Percentiles rank a stretch among this genome's conserved stretches.
Evolutionary conservation across 2,113 vertebrate genomes (phyloP).

Genomic region (Strix uralensis): DNA sequence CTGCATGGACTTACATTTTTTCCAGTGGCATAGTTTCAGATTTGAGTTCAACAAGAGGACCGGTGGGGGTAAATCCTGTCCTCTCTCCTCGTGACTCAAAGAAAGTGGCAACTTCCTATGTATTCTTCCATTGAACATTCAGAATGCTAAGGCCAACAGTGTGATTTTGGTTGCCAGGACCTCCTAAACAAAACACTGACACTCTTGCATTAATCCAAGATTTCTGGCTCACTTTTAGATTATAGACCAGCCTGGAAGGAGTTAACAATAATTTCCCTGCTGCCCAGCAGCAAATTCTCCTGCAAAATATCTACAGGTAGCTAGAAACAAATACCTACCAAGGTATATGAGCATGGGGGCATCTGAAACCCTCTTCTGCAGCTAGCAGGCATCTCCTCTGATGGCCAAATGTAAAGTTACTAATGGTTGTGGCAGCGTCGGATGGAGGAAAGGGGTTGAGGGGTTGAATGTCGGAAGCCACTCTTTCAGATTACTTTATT

Average conservation of each 20-base stretch:
- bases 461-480: neutral
- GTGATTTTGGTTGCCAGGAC: neutral
- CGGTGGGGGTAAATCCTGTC: neutral
- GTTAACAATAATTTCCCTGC: neutral
- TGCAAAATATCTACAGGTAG: neutral
- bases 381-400: neutral
- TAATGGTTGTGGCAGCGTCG: neutral
- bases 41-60: neutral
- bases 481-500: neutral
- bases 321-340: neutral
- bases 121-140: neutral
- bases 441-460: neutral
- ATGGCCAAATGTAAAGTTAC: neutral
- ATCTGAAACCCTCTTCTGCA: neutral
- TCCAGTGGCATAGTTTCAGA: neutral
- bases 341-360: neutral
- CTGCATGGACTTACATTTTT: neutral
- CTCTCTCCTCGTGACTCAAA: neutral
- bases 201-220: neutral
- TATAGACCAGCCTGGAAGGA: neutral
- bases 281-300: neutral
- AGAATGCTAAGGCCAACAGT: neutral
- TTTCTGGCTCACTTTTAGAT: neutral
- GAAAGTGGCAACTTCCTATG: neutral
- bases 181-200: neutral